Evolutionary conservation across 2,797 vertebrate genomes (phyloP), one percentile per base, ranked within the genome.

Genomic region (Dipus sagitta): DNA sequence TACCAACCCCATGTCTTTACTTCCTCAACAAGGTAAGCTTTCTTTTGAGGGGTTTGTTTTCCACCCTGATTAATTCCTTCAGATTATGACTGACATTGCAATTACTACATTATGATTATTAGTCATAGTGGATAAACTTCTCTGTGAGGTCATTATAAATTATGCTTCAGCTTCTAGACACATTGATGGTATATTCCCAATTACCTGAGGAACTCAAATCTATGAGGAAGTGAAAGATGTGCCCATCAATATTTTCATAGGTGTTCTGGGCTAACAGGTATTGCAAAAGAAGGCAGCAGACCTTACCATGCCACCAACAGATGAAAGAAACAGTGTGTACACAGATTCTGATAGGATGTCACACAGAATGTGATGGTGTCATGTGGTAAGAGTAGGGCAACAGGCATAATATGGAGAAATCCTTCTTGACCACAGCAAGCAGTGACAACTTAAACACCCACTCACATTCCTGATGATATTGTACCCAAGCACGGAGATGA

Each of bases 391-490:
- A n/a, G n/a, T 93, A 38, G 93, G 97, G 96, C 94, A 88, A 90
- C 62, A 96, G 94, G 96, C 96, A 94, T 94, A 96, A 96, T 34
- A 92, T 95, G 96, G 95, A 87, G 90, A 97, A 96, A 95, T 93
- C 95, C 96, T 86, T 96, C 96, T 97, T 97, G 95, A 86, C 83
- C 98, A 96, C 96, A 97, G 96, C 76, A 97, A 97, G 91, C 93
- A 74, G 90, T 96, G 94, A 96, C 92, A 97, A 93, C 97, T 94
- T 90, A 93, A 97, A 96, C 93, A 97, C 95, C 94, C 96, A 86
- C 88, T 96, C 81, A 83, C 93, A 95, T 96, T 94, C 95, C 97
- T 97, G 97, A 98, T 97, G 94, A 97, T 97, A 97, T 97, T 95
- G 96, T 97, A 95, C 96, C 93, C 97, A 97, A 97, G 93, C 96